Percentiles rank a stretch among this genome's conserved stretches.
Conservation (phyloP, 2,888 invertebrate species). For the Patella depressa region DNA sequence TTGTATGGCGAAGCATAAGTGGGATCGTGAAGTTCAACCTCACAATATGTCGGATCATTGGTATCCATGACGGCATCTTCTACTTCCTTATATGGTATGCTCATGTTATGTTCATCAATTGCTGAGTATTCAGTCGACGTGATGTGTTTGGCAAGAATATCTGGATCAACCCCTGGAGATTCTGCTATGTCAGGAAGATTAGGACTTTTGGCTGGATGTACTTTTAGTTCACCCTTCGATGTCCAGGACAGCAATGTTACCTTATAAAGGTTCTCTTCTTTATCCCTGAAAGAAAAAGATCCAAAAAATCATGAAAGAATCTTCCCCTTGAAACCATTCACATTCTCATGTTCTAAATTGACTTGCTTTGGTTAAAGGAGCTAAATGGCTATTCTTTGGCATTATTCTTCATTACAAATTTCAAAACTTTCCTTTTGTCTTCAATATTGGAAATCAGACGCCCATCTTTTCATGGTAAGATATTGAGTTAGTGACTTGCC, state of each 20-base stretch:
- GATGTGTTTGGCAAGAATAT: background rate
- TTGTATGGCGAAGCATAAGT: background rate
- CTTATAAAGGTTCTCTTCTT: conserved; percentile 36
- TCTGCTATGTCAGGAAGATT: background rate
- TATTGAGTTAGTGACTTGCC: too few relatives aligned
- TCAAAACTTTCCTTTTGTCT: too few relatives aligned
- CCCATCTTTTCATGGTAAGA: too few relatives aligned
- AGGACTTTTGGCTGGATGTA: conserved; percentile 12
- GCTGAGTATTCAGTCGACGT: background rate
- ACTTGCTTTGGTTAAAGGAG: background rate
- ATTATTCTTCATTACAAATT: too few relatives aligned
- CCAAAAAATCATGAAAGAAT: background rate
- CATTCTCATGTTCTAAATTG: background rate
- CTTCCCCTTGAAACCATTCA: background rate
- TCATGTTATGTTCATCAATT: conserved; percentile 8
- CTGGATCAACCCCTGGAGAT: background rate
- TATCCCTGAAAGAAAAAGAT: conserved; percentile 22
- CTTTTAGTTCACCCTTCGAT: conserved; percentile 22
- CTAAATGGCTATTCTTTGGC: too few relatives aligned
- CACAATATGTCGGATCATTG: conserved; percentile 2
- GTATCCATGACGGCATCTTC: conserved; percentile 12
- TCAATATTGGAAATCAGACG: too few relatives aligned
- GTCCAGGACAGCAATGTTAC: conserved; percentile 43
- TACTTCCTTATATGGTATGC: conserved; percentile 18
- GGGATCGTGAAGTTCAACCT: background rate